Evolutionary conservation across 1,140 invertebrate species (phyloP), one percentile per base, ranked within the genome.

Genomic region (Caenorhabditis latens): DNA sequence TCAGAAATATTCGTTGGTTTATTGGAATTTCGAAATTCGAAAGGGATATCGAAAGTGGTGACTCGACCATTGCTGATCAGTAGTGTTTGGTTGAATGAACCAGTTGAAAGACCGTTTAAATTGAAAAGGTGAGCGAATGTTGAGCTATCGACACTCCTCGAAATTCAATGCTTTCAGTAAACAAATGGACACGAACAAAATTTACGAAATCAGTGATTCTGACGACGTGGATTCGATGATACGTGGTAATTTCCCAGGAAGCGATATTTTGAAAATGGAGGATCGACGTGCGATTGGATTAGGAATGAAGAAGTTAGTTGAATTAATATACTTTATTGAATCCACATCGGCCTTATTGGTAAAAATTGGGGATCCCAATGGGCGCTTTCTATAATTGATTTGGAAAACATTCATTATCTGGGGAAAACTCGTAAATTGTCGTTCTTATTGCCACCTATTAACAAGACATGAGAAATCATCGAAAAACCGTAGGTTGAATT

Each of bases 51-150:
- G 9, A 79, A 79, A 79, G 21, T 79, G 19, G 71, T 79, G 71
- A 50, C 71, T 53, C 19, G 46, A 11, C 71, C 71, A 21, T 6
- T 42, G 0, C 24, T 53, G 9, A 79, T 79, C 8, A 46, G 24
- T 32, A 50, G 46, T 21, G 46, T 79, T 7, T 79, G 71, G 71
- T 42, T 79, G 46, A 79, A 79, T 79, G 71, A 79, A 46, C 71
- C 71, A 21, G 71, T 79, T 2, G 43, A 79, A n/a, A 6, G 46
- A 14, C 71, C 46, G 43, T 79, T 19, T 24, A 79, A 79, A 16
- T 53, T 79, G 46, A 79, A 79, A 24, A 79, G 46, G 71, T 79
- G 13, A 71, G 65, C 8, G 65, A 40, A 32, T 65, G 32, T 32
- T n/a, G 58, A 8, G 9, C 24, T 61, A 61, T 32, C n/a, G 24